A percentile compares a stretch with the other conserved stretches of the same genome.
phyloP scores from a whole-genome alignment of 2,888 invertebrate genomes.

The Eristalis pertinax region DNA sequence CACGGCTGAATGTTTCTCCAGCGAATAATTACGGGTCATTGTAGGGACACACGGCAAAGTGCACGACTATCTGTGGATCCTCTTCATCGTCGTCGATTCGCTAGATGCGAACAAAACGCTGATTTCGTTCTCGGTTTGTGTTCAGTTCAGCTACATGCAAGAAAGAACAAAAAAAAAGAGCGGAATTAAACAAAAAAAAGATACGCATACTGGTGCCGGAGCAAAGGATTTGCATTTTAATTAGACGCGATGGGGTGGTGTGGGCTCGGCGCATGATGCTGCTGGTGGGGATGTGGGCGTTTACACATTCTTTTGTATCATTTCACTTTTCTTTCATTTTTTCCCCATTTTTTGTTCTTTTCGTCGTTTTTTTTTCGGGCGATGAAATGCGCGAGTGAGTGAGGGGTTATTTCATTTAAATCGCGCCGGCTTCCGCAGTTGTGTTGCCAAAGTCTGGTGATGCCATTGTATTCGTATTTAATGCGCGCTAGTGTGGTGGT shows the following conservation, averaged over 20 bases:
- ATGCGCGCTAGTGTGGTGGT: conserved; percentile 23
- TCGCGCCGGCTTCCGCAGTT: conserved; percentile 50
- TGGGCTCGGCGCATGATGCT: background rate
- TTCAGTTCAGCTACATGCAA: conserved; percentile 38
- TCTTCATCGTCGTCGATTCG: conserved; percentile 15
- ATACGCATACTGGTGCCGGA: conserved; percentile 17
- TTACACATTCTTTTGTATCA: conserved; percentile 60
- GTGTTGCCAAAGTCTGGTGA: conserved; percentile 43
- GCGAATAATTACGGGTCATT: conserved; percentile 69
- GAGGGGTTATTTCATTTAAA: conserved; percentile 52
- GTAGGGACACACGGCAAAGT: conserved; percentile 28
- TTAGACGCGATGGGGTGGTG: conserved; percentile 49
- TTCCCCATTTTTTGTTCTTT: background rate
- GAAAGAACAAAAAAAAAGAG: background rate
- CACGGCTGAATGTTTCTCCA: conserved; percentile 48
- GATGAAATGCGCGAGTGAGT: conserved; percentile 20
- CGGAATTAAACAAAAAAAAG: conserved; percentile 17
- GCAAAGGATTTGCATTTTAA: conserved; percentile 66
- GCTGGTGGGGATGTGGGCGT: conserved; percentile 26
- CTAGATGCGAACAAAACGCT: conserved; percentile 40
- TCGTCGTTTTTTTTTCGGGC: conserved; percentile 10
- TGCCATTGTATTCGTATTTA: conserved; percentile 41
- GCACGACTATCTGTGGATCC: conserved; percentile 30
- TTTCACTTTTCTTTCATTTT: conserved; percentile 20
- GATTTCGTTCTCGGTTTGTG: conserved; percentile 47